Base-by-base conservation (phyloP, 2,888 invertebrate genomes). In the Chrysomela aeneicollis region DNA sequence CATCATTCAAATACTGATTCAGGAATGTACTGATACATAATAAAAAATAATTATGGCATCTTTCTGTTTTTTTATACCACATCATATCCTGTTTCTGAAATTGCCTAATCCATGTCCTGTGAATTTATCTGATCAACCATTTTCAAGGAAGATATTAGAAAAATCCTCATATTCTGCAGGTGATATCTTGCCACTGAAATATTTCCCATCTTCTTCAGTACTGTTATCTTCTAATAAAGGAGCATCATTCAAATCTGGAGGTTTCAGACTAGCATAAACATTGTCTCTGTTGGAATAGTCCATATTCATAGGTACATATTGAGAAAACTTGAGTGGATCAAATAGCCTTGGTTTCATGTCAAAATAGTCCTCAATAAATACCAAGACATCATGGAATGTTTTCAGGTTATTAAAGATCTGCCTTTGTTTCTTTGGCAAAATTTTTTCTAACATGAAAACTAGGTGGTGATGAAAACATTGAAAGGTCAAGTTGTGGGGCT, bases 391-490 rank as follows among this genome's bases (percentile, higher is more conserved):
- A 59, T 87, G 83, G 76, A 89, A 90, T 63, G 85, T 88, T 71
- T 87, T 87, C 18, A 95, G 84, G 71, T 87, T 86, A 82, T 97
- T 97, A 77, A 98, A 96, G 54, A 89, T 82, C 71, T 88, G 85
- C 76, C 93, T 89, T 75, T 93, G 89, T 55, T 86, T 82, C 75
- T 90, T 91, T 0, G 89, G 86, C 73, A 97, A 85, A 42, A 92
- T 79, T 81, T 91, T 92, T 76, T 96, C 95, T 76, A 95, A 86
- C 98, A 98, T 98, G 80, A 95, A 97, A 57, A 95, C 94, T 68
- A 98, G 87, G 84, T 98, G 98, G 80, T 98, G 97, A 83, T 98
- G 98, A 77, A 98, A 95, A 78, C 90, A 90, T 72, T 92, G 90
- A 81, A 93, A 97, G 57, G 89, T 87, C 61, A 92, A 71, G 72